Conservation (phyloP, 2,797 vertebrate species). For the Danio tinwini region DNA sequence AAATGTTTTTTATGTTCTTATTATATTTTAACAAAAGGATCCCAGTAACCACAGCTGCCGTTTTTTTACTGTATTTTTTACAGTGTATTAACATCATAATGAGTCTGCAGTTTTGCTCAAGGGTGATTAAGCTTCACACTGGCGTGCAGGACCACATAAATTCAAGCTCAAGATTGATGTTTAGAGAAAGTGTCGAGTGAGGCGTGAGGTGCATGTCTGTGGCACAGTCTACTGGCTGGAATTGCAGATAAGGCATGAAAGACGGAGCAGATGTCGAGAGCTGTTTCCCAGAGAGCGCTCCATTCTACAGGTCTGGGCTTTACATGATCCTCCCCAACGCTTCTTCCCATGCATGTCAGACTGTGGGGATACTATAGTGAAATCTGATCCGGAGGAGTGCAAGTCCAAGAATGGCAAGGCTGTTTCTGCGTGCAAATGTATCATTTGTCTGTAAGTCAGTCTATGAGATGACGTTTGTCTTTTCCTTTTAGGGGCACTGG, state of each 20-base stretch:
- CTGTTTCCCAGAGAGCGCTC: conserved; percentile 62
- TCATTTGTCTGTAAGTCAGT: conserved; percentile 68
- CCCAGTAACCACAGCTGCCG: too few relatives aligned
- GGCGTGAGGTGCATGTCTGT: conserved; percentile 18
- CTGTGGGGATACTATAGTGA: conserved; percentile 63
- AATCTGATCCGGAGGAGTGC: conserved; percentile 71
- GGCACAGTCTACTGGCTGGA: conserved; percentile 52
- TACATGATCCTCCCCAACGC: conserved; percentile 62
- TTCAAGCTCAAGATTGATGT: conserved; percentile 35
- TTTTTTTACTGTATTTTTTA: too few relatives aligned
- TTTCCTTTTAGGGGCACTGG: conserved; percentile 71
- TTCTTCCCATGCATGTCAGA: conserved; percentile 64
- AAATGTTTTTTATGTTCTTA: too few relatives aligned
- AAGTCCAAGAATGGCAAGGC: conserved; percentile 72
- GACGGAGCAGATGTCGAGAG: conserved; percentile 52
- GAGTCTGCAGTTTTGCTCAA: conserved; percentile 24
- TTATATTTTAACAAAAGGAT: too few relatives aligned
- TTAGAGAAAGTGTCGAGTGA: conserved; percentile 30
- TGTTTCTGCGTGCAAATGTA: conserved; percentile 77
- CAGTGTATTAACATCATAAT: conserved; percentile 26
- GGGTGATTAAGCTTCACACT: conserved; percentile 16
- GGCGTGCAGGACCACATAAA: conserved; percentile 25
- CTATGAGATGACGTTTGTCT: conserved; percentile 66
- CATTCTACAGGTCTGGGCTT: conserved; percentile 68
- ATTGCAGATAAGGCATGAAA: conserved; percentile 48